These are phyloP conservation scores for Dynastes tityus DNA, from an alignment of 2,888 invertebrate genomes.

Conservation along the genomic window DNA sequence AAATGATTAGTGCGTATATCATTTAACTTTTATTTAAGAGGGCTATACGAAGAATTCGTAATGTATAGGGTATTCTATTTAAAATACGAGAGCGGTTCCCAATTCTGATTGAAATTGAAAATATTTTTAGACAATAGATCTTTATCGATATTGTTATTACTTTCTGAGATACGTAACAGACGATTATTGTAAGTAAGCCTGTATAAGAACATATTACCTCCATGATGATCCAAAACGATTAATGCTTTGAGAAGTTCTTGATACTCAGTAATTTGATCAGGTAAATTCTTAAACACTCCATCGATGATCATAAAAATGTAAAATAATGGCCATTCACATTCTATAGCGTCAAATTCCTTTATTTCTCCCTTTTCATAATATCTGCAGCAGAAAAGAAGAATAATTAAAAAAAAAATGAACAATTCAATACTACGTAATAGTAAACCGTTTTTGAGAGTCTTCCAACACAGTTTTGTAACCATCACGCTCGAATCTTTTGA, in stretches of 20 bases:
- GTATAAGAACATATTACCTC: conserved; percentile 73
- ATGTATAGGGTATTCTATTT: too few species aligned
- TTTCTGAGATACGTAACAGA: too few species aligned
- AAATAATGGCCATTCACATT: conserved; percentile 99
- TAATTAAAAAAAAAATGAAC: not conserved
- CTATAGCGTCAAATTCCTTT: conserved; percentile 95
- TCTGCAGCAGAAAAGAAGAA: conserved; percentile 63
- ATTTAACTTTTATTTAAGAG: too few species aligned
- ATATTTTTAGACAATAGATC: too few species aligned
- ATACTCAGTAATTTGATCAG: conserved; percentile 94
- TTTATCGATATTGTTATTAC: too few species aligned
- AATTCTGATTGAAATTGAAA: too few species aligned
- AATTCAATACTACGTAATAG: conserved; percentile 13
- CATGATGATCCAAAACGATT: conserved; percentile 86
- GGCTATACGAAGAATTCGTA: too few species aligned
- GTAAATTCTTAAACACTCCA: conserved; percentile 89
- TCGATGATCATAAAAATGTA: conserved; percentile 97
- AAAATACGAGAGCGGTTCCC: too few species aligned
- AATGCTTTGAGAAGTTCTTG: conserved; percentile 87
- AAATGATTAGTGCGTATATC: too few species aligned
- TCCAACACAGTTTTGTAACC: conserved; percentile 94
- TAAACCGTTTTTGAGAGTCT: conserved; percentile 78
- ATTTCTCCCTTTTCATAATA: conserved; percentile 94
- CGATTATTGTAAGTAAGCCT: too few species aligned
- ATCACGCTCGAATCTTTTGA: conserved; percentile 95